These are phyloP conservation scores for Hippocampus guttulatus DNA, from an alignment of 2,113 vertebrate genomes.

Conservation along the genomic window DNA sequence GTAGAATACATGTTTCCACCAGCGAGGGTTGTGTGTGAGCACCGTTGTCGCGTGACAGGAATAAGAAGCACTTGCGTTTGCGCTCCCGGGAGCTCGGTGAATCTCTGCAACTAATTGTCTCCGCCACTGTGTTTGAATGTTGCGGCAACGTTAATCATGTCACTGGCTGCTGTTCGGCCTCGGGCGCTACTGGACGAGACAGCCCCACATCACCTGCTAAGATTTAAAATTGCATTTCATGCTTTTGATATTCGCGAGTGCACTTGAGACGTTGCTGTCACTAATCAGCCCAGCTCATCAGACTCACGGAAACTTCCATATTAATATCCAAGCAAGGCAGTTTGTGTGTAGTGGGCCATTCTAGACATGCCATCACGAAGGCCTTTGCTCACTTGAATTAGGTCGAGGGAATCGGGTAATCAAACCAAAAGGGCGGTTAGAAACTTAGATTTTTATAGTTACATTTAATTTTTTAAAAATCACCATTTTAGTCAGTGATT, in stretches of 20 bases:
- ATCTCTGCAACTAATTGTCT: constrained; percentile 55
- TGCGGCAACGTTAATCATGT: constrained; percentile 24
- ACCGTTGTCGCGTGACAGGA: constrained; percentile 51
- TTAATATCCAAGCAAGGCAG: not conserved
- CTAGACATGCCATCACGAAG: not conserved
- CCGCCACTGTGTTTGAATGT: constrained; percentile 20
- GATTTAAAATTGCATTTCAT: constrained; percentile 13
- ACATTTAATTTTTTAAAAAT: too few relatives aligned
- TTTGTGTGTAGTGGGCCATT: not conserved
- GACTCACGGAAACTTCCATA: not conserved
- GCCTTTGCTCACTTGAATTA: not conserved
- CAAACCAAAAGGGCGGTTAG: too few relatives aligned
- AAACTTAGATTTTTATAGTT: too few relatives aligned
- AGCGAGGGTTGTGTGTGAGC: constrained; percentile 22
- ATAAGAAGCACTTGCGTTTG: constrained; percentile 43
- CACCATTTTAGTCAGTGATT: too few relatives aligned
- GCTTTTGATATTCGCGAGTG: not conserved
- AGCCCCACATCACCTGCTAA: constrained; percentile 3
- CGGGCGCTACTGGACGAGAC: constrained; percentile 3
- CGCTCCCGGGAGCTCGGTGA: constrained; percentile 35
- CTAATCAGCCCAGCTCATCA: not conserved
- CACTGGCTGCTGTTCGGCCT: constrained; percentile 24
- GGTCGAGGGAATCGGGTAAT: too few relatives aligned
- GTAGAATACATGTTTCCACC: not conserved
- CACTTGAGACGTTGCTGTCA: not conserved